Percentiles rank a stretch among this genome's conserved stretches.
Conservation (phyloP, 2,888 invertebrate genomes). For the Pseudoips prasinana region DNA sequence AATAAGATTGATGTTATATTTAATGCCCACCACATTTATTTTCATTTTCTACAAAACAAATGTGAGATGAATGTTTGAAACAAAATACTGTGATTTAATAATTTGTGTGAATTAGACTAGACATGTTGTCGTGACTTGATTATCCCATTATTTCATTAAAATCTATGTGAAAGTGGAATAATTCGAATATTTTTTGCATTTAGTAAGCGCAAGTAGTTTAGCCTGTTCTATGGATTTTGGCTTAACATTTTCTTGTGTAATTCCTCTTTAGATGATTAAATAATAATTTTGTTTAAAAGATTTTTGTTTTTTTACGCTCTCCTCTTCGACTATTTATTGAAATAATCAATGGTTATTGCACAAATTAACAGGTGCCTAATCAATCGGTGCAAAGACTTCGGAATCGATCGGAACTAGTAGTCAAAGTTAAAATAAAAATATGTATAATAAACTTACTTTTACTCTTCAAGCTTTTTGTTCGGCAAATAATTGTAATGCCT, state of each 20-base stretch:
- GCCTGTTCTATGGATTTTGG: constrained; percentile 18
- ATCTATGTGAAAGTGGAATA: constrained; percentile 6
- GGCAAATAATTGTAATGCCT: no score
- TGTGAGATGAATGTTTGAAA: constrained; percentile 21
- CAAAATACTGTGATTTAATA: constrained; percentile 34
- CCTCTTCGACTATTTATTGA: no score
- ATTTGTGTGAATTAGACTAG: constrained; percentile 19
- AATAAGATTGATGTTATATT: constrained; percentile 19
- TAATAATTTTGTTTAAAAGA: constrained; percentile 22
- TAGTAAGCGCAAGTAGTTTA: constrained; percentile 22
- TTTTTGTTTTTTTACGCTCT: constrained; percentile 10
- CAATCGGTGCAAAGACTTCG: no score
- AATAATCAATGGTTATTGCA: no score
- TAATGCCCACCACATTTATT: constrained; percentile 24
- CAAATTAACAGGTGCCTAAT: no score
- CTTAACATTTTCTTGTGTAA: constrained; percentile 29
- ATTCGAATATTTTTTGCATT: constrained; percentile 32
- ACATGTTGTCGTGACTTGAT: constrained; percentile 11
- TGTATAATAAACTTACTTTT: no score
- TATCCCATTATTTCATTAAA: constrained; percentile 4
- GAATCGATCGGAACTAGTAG: no score
- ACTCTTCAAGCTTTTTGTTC: no score
- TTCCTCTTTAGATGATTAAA: constrained; percentile 32
- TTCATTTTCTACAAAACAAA: constrained; percentile 10
- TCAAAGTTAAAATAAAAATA: no score